Percentiles rank a stretch among this genome's conserved stretches.
These are phyloP conservation scores for Palythoa caribaeorum DNA, from an alignment of 92 coral and sea anemone genomes.

Conservation along the genomic window DNA sequence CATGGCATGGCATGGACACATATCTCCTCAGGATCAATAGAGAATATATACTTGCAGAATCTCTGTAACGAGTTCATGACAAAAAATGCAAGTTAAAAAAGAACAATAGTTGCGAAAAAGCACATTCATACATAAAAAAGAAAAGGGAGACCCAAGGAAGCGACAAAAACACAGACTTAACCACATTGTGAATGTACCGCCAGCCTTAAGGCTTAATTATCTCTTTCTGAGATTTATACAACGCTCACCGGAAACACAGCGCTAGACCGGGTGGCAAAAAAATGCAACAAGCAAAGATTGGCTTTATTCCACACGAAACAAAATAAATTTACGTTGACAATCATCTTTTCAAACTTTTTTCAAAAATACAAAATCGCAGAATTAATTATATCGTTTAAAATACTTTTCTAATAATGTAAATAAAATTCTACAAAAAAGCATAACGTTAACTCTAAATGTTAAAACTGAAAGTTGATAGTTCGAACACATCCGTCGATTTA, in stretches of 20 bases:
- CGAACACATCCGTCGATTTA: neutral
- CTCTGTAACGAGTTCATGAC: too few relatives aligned
- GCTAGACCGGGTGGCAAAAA: neutral
- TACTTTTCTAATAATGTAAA: neutral
- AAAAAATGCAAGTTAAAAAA: too few relatives aligned
- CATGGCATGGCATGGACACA: too few relatives aligned
- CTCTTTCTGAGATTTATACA: neutral
- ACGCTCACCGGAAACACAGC: neutral
- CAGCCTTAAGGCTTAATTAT: neutral
- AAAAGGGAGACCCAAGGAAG: neutral
- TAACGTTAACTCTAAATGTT: neutral
- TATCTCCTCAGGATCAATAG: too few relatives aligned
- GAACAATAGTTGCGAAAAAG: too few relatives aligned
- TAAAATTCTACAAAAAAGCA: neutral
- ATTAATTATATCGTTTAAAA: neutral
- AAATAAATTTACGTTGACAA: too few relatives aligned
- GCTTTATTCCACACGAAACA: too few relatives aligned
- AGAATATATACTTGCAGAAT: too few relatives aligned
- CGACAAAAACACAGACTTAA: conserved; percentile 17
- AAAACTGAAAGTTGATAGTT: neutral
- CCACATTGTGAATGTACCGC: conserved; percentile 19
- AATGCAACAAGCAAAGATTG: too few relatives aligned
- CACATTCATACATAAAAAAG: too few relatives aligned
- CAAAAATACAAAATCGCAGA: too few relatives aligned
- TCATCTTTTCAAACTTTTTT: too few relatives aligned